These are phyloP conservation scores for Melanostigma gelatinosum DNA, from an alignment of 2,113 vertebrate genomes.

Conservation along the genomic window DNA sequence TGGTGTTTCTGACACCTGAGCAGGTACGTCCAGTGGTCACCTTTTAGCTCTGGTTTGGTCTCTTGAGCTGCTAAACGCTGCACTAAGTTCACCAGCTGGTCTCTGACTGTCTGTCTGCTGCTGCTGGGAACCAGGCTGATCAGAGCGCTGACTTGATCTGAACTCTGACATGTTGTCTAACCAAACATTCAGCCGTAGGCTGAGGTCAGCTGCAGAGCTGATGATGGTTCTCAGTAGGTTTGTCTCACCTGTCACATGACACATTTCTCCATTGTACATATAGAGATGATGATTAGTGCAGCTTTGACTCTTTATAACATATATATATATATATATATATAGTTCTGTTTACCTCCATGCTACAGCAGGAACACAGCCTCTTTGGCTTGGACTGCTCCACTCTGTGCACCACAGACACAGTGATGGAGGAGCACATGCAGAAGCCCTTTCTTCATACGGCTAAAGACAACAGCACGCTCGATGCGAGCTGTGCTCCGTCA, in stretches of 20 bases:
- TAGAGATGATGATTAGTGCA: background rate
- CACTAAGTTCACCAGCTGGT: no score
- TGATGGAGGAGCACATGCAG: background rate
- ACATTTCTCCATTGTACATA: background rate
- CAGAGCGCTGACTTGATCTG: background rate
- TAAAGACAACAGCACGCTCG: background rate
- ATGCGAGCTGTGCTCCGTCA: background rate
- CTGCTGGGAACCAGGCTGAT: background rate
- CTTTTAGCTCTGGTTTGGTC: no score
- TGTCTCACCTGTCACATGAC: background rate
- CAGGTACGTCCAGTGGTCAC: no score
- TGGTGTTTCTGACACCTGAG: no score
- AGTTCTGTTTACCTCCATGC: background rate
- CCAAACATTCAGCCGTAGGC: background rate
- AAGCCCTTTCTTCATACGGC: background rate
- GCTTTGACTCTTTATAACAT: background rate
- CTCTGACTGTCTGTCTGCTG: no score
- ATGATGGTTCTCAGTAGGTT: background rate
- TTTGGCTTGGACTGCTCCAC: background rate
- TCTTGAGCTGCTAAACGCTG: background rate
- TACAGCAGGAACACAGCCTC: background rate
- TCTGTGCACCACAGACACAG: background rate
- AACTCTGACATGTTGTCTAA: background rate
- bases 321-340: background rate
- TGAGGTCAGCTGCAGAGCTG: background rate